Base-by-base conservation (phyloP, 1,140 invertebrate genomes). In the Brachionus calyciflorus region DNA sequence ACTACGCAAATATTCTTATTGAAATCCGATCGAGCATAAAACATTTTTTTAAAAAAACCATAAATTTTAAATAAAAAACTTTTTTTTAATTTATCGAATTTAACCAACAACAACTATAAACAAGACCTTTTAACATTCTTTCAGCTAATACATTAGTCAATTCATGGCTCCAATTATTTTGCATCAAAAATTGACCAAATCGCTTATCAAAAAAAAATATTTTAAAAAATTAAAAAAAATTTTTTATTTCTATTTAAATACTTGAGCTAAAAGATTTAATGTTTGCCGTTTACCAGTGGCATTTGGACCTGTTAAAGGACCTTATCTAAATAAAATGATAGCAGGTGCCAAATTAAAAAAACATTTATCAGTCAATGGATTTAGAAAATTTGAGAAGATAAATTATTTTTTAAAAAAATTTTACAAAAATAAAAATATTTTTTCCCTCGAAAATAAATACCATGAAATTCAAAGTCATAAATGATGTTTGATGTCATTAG, bases 391-490 rank as follows among this genome's bases (percentile, higher is more conserved):
- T 65, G 33, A 24, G 37, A 44, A 10, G 37, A 65, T 2, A 44
- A 65, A 41, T 65, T 65, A 30, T 1, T 17, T 33, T 2, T 33
- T 12, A 60, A 7, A 40, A 28, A 44, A 19, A 1, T 21, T 65
- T 12, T 21, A 26, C 10, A 12, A 9, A 10, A 41, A 44, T 44
- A 41, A 65, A 65, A 21, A 41, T n/a, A n/a, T n/a, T n/a, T n/a
- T n/a, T n/a, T 3, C 21, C 5, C 9, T 44, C 5, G 44, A 3
- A 12, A 4, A 82, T 78, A 37, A 78, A 55, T 81, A 12, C 83
- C 82, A 51, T 81, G 75, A 69, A 83, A 85, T 68, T 85, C 83
- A 57, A 84, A 83, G 57, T 83, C 83, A 78, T 85, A 85, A 40
- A 60, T 73, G 73, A 83, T 81, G 26, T 77, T 77, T 53, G 79